Percentiles rank a stretch among this genome's conserved stretches.
phyloP scores from a whole-genome alignment of 2,888 invertebrate genomes.

The Corbicula japonica region DNA sequence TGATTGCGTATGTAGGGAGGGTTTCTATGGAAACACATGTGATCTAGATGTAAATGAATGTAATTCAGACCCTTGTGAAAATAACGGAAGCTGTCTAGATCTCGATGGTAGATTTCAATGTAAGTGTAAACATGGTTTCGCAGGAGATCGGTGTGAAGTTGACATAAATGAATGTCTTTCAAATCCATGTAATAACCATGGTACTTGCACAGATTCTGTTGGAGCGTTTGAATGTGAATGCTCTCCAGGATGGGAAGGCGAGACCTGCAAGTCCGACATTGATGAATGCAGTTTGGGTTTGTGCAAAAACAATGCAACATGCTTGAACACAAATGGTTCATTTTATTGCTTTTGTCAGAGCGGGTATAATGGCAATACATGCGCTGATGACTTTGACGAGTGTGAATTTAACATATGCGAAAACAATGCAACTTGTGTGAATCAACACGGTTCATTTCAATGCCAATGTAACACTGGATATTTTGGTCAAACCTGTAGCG shows the following conservation, averaged over 20 bases:
- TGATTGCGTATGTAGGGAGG: conserved; percentile 52
- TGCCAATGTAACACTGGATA: conserved; percentile 67
- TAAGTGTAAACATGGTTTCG: conserved; percentile 18
- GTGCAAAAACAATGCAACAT: conserved; percentile 27
- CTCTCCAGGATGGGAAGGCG: conserved; percentile 23
- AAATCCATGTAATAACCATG: conserved; percentile 19
- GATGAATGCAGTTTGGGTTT: conserved; percentile 33
- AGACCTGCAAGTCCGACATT: conserved; percentile 23
- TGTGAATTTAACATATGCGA: conserved; percentile 14
- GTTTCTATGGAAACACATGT: conserved; percentile 35
- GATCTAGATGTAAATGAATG: conserved; percentile 24
- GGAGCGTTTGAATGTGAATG: conserved; percentile 38
- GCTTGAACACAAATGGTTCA: conserved; percentile 13
- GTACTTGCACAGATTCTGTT: conserved; percentile 21
- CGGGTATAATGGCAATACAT: conserved; percentile 16
- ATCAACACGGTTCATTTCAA: conserved; percentile 58
- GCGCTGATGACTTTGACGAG: conserved; percentile 21
- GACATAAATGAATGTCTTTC: conserved; percentile 35
- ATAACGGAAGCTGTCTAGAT: conserved; percentile 19
- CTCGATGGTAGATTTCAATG: conserved; percentile 19
- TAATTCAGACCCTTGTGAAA: conserved; percentile 5
- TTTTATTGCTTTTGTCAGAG: conserved; percentile 17
- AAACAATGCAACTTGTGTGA: conserved; percentile 50
- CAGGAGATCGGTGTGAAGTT: conserved; percentile 23
- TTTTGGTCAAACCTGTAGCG: conserved; percentile 29